phyloP scores from a whole-genome alignment of 2,797 vertebrate genomes.

The Otolemur crassicaudatus region DNA sequence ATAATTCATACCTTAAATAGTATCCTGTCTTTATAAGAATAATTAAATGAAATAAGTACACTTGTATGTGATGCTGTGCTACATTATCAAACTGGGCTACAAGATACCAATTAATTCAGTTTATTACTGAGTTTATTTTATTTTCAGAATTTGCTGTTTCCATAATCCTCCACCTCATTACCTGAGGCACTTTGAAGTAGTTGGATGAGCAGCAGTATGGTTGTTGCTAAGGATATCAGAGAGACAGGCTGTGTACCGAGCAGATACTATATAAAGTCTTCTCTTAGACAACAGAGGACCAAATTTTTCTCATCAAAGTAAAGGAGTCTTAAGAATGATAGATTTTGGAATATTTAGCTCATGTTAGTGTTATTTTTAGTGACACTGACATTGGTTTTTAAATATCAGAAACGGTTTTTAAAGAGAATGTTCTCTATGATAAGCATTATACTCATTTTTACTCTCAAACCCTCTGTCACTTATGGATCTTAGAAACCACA shows the following conservation, averaged over 20 bases:
- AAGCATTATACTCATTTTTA: slow-evolving; percentile 63
- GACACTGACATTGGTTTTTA: slow-evolving; percentile 73
- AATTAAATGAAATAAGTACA: slow-evolving; percentile 54
- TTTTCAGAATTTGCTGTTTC: slow-evolving; percentile 57
- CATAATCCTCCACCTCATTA: slow-evolving; percentile 17
- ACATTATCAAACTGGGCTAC: slow-evolving; percentile 27
- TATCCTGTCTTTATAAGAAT: slow-evolving; percentile 36
- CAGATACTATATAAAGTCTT: slow-evolving; percentile 46
- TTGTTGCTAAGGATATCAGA: slow-evolving; percentile 49
- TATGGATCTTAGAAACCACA: slow-evolving; percentile 38
- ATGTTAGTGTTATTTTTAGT: slow-evolving; percentile 66
- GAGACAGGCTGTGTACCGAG: slow-evolving; percentile 27
- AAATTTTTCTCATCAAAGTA: slow-evolving; percentile 37
- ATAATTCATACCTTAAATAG: neutral
- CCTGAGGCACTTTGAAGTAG: slow-evolving; percentile 44
- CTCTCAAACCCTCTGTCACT: slow-evolving; percentile 20
- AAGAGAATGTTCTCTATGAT: slow-evolving; percentile 70
- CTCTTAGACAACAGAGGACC: neutral
- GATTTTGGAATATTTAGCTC: slow-evolving; percentile 6
- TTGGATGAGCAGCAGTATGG: slow-evolving; percentile 42
- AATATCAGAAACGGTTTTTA: slow-evolving; percentile 77
- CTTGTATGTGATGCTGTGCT: neutral
- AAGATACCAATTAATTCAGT: slow-evolving; percentile 30
- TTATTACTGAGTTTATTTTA: slow-evolving; percentile 44
- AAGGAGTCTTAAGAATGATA: slow-evolving; percentile 26